Evolutionary conservation across 1,140 invertebrate genomes (phyloP).

Genomic region (Eulimnadia texana): DNA sequence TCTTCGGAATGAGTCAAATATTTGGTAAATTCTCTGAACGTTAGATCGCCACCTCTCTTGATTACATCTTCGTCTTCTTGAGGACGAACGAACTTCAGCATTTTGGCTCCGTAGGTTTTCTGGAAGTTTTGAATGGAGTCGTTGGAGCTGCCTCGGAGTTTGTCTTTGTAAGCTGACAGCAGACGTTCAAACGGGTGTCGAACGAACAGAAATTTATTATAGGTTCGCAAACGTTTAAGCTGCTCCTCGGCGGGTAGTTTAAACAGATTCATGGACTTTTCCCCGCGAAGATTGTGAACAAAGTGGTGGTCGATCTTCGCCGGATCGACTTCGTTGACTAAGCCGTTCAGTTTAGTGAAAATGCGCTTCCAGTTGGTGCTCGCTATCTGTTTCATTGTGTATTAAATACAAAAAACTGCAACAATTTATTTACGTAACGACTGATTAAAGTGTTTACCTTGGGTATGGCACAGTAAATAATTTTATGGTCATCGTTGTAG

Average conservation of each 20-base stretch:
- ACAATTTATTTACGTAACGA: background rate
- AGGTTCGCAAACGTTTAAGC: conserved; percentile 20
- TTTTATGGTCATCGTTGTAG: background rate
- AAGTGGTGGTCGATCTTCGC: conserved; percentile 54
- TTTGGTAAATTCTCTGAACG: background rate
- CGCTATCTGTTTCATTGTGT: conserved; percentile 47
- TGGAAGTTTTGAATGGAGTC: background rate
- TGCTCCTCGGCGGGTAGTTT: conserved; percentile 39
- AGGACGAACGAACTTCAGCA: background rate
- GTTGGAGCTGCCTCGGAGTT: background rate
- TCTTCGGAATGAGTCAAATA: background rate
- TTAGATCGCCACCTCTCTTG: background rate
- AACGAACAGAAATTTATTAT: background rate
- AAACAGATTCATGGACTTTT: conserved; percentile 33
- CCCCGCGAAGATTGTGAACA: conserved; percentile 46
- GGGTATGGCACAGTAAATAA: background rate
- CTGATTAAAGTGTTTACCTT: background rate
- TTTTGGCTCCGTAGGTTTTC: background rate
- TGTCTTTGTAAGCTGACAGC: background rate
- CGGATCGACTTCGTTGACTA: conserved; percentile 46
- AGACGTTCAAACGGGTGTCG: background rate
- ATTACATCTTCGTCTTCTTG: background rate
- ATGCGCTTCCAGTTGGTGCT: conserved; percentile 92
- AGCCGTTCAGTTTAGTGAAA: conserved; percentile 64
- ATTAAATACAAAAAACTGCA: background rate